Evolutionary conservation across 2,888 invertebrate genomes (phyloP).

Genomic region (Dicycla oo): DNA sequence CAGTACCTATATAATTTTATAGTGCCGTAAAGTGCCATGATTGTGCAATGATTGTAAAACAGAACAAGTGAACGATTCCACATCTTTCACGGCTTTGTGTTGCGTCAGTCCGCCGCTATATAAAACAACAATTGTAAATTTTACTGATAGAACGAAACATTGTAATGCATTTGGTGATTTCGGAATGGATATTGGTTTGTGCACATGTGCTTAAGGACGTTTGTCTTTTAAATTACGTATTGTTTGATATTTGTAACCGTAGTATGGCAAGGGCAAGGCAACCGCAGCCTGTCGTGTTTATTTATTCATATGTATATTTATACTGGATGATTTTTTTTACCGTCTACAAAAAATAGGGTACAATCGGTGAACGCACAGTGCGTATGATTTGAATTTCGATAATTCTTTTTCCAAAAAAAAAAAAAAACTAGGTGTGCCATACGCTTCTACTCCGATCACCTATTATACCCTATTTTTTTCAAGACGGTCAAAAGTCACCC

Average conservation of each 20-base stretch:
- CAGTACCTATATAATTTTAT: constrained; percentile 72
- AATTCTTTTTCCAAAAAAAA: no score
- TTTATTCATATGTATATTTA: no score
- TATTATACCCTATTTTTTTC: no score
- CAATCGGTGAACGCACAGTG: no score
- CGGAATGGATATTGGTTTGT: constrained; percentile 53
- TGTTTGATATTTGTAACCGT: constrained; percentile 27
- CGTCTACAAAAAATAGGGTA: no score
- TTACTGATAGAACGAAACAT: constrained; percentile 51
- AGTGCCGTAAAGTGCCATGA: constrained; percentile 73
- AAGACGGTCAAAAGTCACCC: no score
- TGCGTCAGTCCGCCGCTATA: constrained; percentile 64
- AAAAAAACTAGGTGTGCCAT: no score
- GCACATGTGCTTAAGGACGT: constrained; percentile 15
- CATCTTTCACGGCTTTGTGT: constrained; percentile 58
- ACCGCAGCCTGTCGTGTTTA: background rate
- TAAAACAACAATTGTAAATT: constrained; percentile 57
- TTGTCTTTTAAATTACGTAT: constrained; percentile 41
- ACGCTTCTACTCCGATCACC: no score
- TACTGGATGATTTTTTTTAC: no score
- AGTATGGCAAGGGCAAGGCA: background rate
- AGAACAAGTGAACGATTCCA: constrained; percentile 74
- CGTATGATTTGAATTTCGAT: no score
- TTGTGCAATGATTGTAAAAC: constrained; percentile 78
- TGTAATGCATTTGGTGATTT: constrained; percentile 41